These are phyloP conservation scores for Dinocampus coccinellae DNA, from an alignment of 2,888 invertebrate species.

Conservation along the genomic window DNA sequence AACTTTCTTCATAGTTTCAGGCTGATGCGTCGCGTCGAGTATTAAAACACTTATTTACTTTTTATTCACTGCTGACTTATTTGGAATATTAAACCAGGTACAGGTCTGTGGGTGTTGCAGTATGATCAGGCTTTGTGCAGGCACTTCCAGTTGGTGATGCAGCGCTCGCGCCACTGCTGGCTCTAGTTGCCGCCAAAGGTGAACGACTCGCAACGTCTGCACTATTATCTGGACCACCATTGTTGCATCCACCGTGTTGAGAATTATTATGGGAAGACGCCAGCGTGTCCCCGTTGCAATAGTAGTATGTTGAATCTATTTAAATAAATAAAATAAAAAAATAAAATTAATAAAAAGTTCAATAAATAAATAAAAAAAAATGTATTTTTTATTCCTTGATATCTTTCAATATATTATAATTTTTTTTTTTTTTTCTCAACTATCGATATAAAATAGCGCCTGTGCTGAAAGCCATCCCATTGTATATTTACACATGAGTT, in stretches of 20 bases:
- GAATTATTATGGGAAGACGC: conserved; percentile 67
- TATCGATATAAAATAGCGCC: conserved; percentile 30
- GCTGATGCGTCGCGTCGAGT: not conserved
- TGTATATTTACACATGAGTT: not conserved
- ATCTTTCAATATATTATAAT: not conserved
- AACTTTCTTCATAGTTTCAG: not conserved
- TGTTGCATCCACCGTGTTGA: conserved; percentile 62
- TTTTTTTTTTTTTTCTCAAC: conserved; percentile 35
- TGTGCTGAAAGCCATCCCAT: conserved; percentile 41
- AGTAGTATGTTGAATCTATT: conserved; percentile 77
- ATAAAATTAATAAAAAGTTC: not conserved
- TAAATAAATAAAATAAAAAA: conserved; percentile 21
- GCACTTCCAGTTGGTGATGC: conserved; percentile 81
- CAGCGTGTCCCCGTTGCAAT: conserved; percentile 72
- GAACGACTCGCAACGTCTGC: conserved; percentile 76
- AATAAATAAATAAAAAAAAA: not conserved
- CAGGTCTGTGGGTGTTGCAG: conserved; percentile 64
- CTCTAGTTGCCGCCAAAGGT: conserved; percentile 79
- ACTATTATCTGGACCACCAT: conserved; percentile 61
- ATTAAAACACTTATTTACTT: not conserved
- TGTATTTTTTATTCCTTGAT: no score
- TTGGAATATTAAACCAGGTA: conserved; percentile 61
- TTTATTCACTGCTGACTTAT: not conserved
- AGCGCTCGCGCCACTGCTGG: conserved; percentile 79
- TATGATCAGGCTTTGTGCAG: conserved; percentile 75